Evolutionary conservation across 2,113 vertebrate genomes (phyloP).

Genomic region (Colossoma macropomum): DNA sequence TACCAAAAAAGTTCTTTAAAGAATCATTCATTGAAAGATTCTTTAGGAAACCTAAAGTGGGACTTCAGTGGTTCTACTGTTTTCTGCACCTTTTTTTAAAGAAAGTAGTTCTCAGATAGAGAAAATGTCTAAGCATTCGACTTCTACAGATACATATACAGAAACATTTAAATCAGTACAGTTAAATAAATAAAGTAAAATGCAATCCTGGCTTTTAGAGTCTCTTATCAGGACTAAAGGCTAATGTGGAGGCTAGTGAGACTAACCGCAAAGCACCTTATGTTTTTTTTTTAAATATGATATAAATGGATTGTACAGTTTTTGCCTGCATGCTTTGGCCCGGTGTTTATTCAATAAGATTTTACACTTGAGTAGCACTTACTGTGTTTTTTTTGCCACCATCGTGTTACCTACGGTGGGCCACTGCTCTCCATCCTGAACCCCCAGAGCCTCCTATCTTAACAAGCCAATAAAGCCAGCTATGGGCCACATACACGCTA

Average conservation of each 20-base stretch:
- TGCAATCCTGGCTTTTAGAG: constrained; percentile 46
- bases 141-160: background rate
- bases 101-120: background rate
- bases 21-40: too few relatives aligned
- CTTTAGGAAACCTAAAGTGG: background rate
- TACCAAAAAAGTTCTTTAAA: background rate
- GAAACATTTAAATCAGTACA: constrained; percentile 37
- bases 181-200: constrained; percentile 34
- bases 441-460: constrained; percentile 57
- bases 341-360: constrained; percentile 68
- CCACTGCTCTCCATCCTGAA: constrained; percentile 38
- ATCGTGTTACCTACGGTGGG: constrained; percentile 51
- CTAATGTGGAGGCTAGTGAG: constrained; percentile 55
- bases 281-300: constrained; percentile 60
- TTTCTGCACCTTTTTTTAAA: too few relatives aligned
- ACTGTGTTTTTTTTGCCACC: constrained; percentile 42
- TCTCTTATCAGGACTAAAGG: constrained; percentile 52
- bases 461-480: constrained; percentile 54
- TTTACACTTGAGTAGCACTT: constrained; percentile 63
- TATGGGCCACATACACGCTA: constrained; percentile 47
- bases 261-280: constrained; percentile 73
- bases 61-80: background rate
- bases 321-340: constrained; percentile 56
- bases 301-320: constrained; percentile 62
- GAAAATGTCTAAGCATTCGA: background rate